Evolutionary conservation across 92 coral and sea anemone genomes (phyloP).

Genomic region (Metridium senile): DNA sequence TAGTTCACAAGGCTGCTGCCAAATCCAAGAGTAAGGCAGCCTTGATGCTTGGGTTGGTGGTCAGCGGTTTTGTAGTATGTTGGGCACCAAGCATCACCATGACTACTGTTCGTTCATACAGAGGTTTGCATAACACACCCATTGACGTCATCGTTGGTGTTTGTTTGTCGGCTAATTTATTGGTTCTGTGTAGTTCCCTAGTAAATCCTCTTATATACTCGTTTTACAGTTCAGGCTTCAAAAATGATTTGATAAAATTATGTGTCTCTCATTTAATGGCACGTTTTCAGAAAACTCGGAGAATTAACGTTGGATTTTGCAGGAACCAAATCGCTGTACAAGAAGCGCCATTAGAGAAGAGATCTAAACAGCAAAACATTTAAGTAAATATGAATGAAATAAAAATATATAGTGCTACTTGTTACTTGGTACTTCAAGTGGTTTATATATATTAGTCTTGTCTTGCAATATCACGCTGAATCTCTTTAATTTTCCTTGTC

Average conservation of each 20-base stretch:
- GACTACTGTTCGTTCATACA: constrained; percentile 46
- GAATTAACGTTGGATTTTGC: too few species aligned
- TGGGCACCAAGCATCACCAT: constrained; percentile 50
- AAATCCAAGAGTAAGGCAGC: constrained; percentile 60
- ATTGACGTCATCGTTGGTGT: constrained; percentile 34
- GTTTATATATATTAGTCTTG: too few species aligned
- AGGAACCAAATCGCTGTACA: too few species aligned
- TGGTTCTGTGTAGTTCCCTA: constrained; percentile 49
- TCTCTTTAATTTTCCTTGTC: too few species aligned
- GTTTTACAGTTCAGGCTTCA: constrained; percentile 57
- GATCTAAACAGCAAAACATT: too few species aligned
- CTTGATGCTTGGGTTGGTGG: constrained; percentile 54
- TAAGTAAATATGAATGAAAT: too few species aligned
- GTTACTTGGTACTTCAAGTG: too few species aligned
- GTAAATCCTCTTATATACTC: constrained; percentile 62
- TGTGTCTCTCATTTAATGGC: too few species aligned
- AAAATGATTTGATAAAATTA: constrained; percentile 27
- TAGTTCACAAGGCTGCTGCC: constrained; percentile 45
- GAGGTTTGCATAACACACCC: constrained; percentile 29
- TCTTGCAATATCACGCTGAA: too few species aligned
- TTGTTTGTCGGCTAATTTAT: constrained; percentile 21
- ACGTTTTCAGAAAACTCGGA: too few species aligned
- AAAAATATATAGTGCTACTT: too few species aligned
- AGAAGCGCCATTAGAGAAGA: too few species aligned
- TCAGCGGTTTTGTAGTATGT: constrained; percentile 40